Base-by-base conservation (phyloP, 2,888 invertebrate species). In the Agrochola circellaris region DNA sequence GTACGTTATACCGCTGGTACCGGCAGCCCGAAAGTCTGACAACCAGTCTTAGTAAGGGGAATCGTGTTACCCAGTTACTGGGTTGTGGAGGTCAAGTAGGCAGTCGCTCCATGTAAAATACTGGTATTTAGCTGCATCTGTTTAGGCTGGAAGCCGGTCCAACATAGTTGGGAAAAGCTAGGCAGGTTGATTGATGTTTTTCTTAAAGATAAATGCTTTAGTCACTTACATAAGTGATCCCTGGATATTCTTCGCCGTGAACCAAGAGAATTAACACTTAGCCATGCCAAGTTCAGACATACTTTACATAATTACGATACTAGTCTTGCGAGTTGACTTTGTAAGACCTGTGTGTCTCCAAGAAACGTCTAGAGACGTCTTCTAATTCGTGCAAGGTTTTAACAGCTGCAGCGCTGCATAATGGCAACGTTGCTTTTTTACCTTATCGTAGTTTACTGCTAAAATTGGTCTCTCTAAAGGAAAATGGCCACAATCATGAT, bases 401-500 rank as follows among this genome's bases (percentile, higher is more conserved):
- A 56, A 13, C 20, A 66, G n/a, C 6, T n/a, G 13, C 54, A 7
- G n/a, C 20, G n/a, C 20, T 38, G 20, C 13, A 38, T 54, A 30
- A 60, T n/a, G 38, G 34, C 11, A 38, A 38, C 3, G 9, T 15
- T 23, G 20, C 15, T 58, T 15, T 15, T 23, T 23, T 56, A 26
- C 17, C 0, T 15, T n/a, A 8, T 17, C 26, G n/a, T 48, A n/a
- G 7, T 61, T 68, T 2, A 62, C 20, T 38, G 11, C 20, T n/a
- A 15, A 58, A 70, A 58, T 26, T 34, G 17, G 7, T 3, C 5
- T 45, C 7, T 42, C 1, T 26, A 64, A 78, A 45, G 15, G 15
- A 15, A 45, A 77, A 56, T 48, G 23, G 11, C 26, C 8, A 23
- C 34, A 69, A 60, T 74, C 20, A 79, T 20, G 74, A 74, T 65